Percentiles rank a stretch among this genome's conserved stretches.
Conservation (phyloP, 1,140 invertebrate species). For the Ptiloglossa arizonensis region DNA sequence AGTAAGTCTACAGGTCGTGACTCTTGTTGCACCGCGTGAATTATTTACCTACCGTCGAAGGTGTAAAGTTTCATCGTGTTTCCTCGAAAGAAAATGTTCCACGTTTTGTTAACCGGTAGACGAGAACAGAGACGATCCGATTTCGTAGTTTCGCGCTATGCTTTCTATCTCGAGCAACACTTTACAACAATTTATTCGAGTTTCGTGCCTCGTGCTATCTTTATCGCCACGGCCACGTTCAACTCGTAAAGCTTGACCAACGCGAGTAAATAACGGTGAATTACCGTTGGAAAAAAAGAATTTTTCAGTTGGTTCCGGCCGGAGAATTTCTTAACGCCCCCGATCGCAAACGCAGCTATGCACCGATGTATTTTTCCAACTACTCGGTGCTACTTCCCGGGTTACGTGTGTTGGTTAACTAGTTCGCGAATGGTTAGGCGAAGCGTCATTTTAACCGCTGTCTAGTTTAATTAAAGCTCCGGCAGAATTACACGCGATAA, state of each 20-base stretch:
- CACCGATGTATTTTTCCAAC: background rate
- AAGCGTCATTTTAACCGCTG: conserved; percentile 11
- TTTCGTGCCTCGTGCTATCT: conserved; percentile 21
- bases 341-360: background rate
- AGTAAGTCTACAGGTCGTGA: too few relatives aligned
- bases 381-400: too few relatives aligned
- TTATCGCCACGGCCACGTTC: background rate
- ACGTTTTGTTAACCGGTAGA: too few relatives aligned
- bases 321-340: background rate
- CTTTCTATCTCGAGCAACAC: background rate
- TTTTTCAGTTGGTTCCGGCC: background rate
- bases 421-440: conserved; percentile 2
- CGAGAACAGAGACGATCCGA: background rate
- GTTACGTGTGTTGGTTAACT: background rate
- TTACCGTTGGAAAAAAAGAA: background rate
- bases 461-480: conserved; percentile 45
- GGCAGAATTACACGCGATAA: conserved; percentile 40
- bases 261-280: background rate
- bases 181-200: background rate
- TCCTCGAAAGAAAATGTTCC: too few relatives aligned
- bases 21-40: too few relatives aligned
- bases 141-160: background rate
- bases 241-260: conserved; percentile 6
- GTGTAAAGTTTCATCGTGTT: too few relatives aligned
- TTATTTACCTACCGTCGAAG: too few relatives aligned